phyloP scores from a whole-genome alignment of 2,888 invertebrate species.

The Anthoptus insignis region DNA sequence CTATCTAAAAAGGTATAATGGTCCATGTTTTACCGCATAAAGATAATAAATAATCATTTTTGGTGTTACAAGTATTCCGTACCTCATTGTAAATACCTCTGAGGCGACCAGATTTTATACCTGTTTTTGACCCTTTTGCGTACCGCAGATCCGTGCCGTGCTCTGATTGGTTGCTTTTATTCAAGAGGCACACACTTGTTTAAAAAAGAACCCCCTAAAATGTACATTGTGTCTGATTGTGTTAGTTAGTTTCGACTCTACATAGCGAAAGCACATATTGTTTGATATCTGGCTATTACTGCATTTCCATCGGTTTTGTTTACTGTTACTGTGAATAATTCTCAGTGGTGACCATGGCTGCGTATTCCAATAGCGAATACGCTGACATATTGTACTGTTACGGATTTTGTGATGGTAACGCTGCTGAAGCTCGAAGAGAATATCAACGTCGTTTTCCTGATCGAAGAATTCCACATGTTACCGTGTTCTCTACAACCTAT shows the following conservation, averaged over 20 bases:
- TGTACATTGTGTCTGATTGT: background rate
- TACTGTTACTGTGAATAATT: background rate
- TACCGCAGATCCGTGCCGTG: background rate
- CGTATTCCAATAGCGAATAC: background rate
- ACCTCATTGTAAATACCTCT: background rate
- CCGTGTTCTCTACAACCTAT: background rate
- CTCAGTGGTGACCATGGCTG: background rate
- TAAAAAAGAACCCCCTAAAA: background rate
- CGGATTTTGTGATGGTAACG: constrained; percentile 2
- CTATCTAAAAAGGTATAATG: too few species aligned
- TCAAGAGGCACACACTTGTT: background rate
- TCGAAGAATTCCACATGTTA: constrained; percentile 8
- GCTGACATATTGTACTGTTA: constrained; percentile 10
- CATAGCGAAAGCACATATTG: background rate
- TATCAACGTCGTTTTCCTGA: background rate
- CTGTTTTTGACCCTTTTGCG: background rate
- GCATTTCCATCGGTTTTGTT: background rate
- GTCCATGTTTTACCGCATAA: background rate
- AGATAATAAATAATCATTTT: background rate
- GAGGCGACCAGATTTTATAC: background rate
- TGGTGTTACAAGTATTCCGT: background rate
- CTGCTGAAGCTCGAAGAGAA: background rate
- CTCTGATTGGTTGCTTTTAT: background rate
- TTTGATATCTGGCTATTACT: background rate
- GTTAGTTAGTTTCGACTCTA: background rate